Evolutionary conservation across 2,888 invertebrate species (phyloP), one percentile per base, ranked within the genome.

Genomic region (Agonopterix heracliana): DNA sequence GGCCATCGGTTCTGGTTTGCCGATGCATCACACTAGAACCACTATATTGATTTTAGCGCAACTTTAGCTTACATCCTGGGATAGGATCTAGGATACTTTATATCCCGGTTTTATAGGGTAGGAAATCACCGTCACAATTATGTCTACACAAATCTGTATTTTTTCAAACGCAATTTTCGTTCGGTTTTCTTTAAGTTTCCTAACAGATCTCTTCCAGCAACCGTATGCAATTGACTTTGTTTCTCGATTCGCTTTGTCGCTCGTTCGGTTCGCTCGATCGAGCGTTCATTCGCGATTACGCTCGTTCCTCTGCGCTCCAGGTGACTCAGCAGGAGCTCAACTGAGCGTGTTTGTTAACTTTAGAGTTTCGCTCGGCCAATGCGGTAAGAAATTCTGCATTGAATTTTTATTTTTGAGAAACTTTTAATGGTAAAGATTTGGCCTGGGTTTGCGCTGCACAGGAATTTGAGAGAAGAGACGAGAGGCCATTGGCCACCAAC

Each of bases 211-310:
- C n/a, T 38, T 38, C 38, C 38, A 38, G 38, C 38, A 38, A n/a
- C n/a, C n/a, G 3, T 38, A 38, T 10, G 10, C 38, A n/a, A 10
- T n/a, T n/a, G 38, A 68, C 68, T 71, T 71, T 74, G 73, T 74
- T 66, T 71, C 66, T 58, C 60, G 59, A 57, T 57, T 58, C 56
- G 61, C 57, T 56, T 57, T 54, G 62, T 59, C 59, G 61, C 63
- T 51, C 52, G 50, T 47, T 68, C 61, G 63, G 61, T 66, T 59
- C 63, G 68, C 69, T 71, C 68, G 78, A 78, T 78, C 73, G 71
- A 58, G 59, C 69, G 71, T 66, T 74, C 63, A 71, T 74, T 77
- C 73, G 70, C 66, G 79, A 78, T 78, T 75, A 67, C 70, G 66
- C 61, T 55, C 59, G 63, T 64, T 57, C 57, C 50, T 34, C 35